A percentile compares a stretch with the other conserved stretches of the same genome.
phyloP scores from a whole-genome alignment of 2,888 invertebrate genomes.

The Rhopalosiphum nymphaeae region DNA sequence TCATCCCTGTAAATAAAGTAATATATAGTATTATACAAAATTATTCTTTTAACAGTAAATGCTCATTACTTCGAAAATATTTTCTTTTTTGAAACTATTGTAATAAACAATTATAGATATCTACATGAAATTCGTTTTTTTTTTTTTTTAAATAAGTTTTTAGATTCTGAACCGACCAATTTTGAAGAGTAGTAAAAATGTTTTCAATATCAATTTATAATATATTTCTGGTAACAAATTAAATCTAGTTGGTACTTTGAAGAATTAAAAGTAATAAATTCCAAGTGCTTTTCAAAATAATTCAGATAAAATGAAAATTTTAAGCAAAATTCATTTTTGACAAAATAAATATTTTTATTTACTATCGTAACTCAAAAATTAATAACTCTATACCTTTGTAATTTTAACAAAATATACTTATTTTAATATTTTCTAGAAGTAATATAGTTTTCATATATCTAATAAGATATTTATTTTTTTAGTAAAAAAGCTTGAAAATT shows the following conservation, averaged over 20 bases:
- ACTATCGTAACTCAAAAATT: too few species aligned
- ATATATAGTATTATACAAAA: not conserved
- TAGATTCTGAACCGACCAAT: not conserved
- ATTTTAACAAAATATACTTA: too few species aligned
- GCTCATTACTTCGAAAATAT: not conserved
- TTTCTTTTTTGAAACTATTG: not conserved
- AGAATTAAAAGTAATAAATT: not conserved
- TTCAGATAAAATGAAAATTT: not conserved
- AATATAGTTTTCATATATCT: not conserved
- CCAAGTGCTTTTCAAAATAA: not conserved
- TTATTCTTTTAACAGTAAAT: not conserved
- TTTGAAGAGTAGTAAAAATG: not conserved
- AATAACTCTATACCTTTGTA: too few species aligned
- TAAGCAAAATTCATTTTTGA: not conserved
- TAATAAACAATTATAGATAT: not conserved
- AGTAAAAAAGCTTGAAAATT: not conserved
- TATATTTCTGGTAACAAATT: not conserved
- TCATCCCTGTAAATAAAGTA: slow-evolving; percentile 31
- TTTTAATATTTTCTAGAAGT: too few species aligned
- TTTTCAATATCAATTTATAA: not conserved
- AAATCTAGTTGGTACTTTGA: not conserved
- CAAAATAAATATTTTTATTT: not conserved
- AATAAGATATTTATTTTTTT: not conserved
- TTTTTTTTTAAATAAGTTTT: too few species aligned
- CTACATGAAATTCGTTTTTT: not conserved